Percentiles rank a stretch among this genome's conserved stretches.
These are phyloP conservation scores for Craterocephalus amniculus DNA, from an alignment of 2,797 vertebrate species.

Conservation along the genomic window DNA sequence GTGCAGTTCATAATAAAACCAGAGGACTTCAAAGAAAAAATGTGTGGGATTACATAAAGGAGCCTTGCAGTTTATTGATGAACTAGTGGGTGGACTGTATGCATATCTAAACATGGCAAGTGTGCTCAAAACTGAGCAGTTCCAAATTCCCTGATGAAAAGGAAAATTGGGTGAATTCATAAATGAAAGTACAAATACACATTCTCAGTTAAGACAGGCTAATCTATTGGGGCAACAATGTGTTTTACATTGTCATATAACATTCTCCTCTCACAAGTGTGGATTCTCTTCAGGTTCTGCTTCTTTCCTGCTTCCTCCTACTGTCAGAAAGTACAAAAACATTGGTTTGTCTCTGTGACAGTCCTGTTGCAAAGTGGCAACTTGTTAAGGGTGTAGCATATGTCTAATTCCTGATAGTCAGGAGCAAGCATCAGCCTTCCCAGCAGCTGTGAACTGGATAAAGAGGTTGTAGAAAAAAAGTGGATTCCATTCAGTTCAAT, in stretches of 20 bases:
- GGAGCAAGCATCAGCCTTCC: too few relatives aligned
- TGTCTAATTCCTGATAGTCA: too few relatives aligned
- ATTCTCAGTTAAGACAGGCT: not conserved
- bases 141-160: conserved; percentile 39
- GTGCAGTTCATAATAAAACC: conserved; percentile 34
- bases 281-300: too few relatives aligned
- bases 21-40: conserved; percentile 51
- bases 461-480: too few relatives aligned
- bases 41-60: conserved; percentile 55
- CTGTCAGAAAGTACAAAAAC: too few relatives aligned
- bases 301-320: too few relatives aligned
- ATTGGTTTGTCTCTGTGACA: too few relatives aligned
- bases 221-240: not conserved
- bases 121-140: conserved; percentile 29
- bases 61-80: conserved; percentile 58
- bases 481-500: not conserved
- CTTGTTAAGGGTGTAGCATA: too few relatives aligned
- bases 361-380: too few relatives aligned
- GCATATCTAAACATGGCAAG: conserved; percentile 34
- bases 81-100: conserved; percentile 60
- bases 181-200: not conserved
- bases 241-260: not conserved
- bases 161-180: conserved; percentile 8
- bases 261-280: too few relatives aligned
- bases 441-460: too few relatives aligned